phyloP scores from a whole-genome alignment of 2,113 vertebrate species.

The Pimephales promelas region DNA sequence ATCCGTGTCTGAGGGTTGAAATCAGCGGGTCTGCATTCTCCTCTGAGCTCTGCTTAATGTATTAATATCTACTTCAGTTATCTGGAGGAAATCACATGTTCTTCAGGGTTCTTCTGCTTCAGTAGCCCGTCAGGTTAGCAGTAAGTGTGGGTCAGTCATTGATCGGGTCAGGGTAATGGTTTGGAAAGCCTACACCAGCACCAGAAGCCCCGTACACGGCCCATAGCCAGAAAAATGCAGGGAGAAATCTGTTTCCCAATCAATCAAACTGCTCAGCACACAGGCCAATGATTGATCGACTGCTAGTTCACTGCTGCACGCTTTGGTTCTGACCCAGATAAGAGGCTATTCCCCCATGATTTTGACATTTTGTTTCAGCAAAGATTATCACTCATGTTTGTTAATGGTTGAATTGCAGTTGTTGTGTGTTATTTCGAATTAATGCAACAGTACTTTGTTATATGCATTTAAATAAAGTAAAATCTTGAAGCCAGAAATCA shows the following conservation, averaged over 20 bases:
- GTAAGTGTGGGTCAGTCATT: slow-evolving; percentile 37
- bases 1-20: not conserved
- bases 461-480: not conserved
- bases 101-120: slow-evolving; percentile 23
- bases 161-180: slow-evolving; percentile 30
- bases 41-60: not conserved
- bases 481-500: not conserved
- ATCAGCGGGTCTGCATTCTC: not conserved
- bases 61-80: slow-evolving; percentile 29
- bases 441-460: not conserved
- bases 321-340: slow-evolving; percentile 40
- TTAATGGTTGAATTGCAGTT: slow-evolving; percentile 8
- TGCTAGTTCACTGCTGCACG: slow-evolving; percentile 19
- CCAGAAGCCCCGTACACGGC: not conserved
- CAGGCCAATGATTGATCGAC: slow-evolving; percentile 34
- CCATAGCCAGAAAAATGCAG: slow-evolving; percentile 40
- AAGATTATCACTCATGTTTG: not conserved
- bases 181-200: slow-evolving; percentile 36
- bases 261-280: slow-evolving; percentile 31
- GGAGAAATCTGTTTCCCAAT: slow-evolving; percentile 30
- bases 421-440: slow-evolving; percentile 4
- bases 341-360: not conserved
- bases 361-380: slow-evolving; percentile 28
- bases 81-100: slow-evolving; percentile 13
- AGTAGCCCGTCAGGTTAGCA: slow-evolving; percentile 16